phyloP scores from a whole-genome alignment of 2,797 vertebrate genomes.

The Takifugu ocellatus region DNA sequence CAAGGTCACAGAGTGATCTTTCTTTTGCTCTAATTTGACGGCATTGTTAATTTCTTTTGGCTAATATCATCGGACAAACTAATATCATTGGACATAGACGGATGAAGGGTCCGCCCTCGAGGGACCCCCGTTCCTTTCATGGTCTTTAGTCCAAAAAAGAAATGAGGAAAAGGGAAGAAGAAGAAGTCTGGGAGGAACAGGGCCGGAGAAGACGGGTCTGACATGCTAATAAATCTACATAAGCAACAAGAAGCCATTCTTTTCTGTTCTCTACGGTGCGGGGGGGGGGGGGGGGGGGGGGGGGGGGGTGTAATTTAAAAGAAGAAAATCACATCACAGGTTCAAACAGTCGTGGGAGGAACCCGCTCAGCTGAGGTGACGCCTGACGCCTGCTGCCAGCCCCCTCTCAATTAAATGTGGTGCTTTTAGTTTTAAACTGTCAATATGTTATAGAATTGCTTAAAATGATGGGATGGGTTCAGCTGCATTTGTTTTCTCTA shows the following conservation, averaged over 20 bases:
- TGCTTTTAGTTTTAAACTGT: too few species aligned
- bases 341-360: slow-evolving; percentile 15
- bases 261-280: neutral
- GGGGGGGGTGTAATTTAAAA: slow-evolving; percentile 4
- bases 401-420: too few species aligned
- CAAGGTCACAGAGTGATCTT: slow-evolving; percentile 66
- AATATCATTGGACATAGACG: slow-evolving; percentile 44
- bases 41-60: slow-evolving; percentile 60
- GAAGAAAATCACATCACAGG: slow-evolving; percentile 4
- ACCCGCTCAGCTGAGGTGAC: slow-evolving; percentile 29
- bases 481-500: too few species aligned
- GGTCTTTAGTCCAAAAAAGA: slow-evolving; percentile 40
- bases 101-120: slow-evolving; percentile 37
- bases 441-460: too few species aligned
- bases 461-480: too few species aligned
- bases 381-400: slow-evolving; percentile 33
- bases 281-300: neutral
- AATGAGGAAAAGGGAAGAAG: slow-evolving; percentile 9
- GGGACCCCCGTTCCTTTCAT: slow-evolving; percentile 50
- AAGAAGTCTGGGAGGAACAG: neutral
- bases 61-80: slow-evolving; percentile 63
- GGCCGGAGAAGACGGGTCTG: slow-evolving; percentile 2
- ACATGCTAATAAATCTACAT: slow-evolving; percentile 4
- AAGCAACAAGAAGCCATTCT: neutral
- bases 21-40: slow-evolving; percentile 59